Percentiles rank a stretch among this genome's conserved stretches.
These are phyloP conservation scores for Cynopterus brachyotis DNA, from an alignment of 2,113 vertebrate species.

Conservation along the genomic window DNA sequence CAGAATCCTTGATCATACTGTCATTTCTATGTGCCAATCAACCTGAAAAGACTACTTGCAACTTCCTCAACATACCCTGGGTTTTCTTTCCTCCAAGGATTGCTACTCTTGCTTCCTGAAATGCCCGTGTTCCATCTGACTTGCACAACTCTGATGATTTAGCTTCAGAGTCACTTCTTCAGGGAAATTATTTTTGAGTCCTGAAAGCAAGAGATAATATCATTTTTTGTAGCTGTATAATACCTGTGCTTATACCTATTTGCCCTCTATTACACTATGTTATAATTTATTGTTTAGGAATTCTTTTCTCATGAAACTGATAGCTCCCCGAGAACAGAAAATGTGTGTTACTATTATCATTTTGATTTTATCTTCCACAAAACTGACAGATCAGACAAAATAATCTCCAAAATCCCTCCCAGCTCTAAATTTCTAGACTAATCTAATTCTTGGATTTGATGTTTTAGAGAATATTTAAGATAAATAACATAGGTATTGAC, in stretches of 20 bases:
- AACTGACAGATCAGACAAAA: background rate
- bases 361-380: constrained; percentile 7
- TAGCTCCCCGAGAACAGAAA: background rate
- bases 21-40: background rate
- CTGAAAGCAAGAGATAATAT: background rate
- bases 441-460: constrained; percentile 9
- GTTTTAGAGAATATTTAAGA: background rate
- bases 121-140: background rate
- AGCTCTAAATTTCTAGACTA: constrained; percentile 1
- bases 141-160: background rate
- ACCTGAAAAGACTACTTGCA: background rate
- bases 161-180: background rate
- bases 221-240: background rate
- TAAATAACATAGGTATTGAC: background rate
- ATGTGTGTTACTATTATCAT: background rate
- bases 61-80: background rate
- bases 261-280: background rate
- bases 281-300: background rate
- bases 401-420: constrained; percentile 2
- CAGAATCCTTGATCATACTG: background rate
- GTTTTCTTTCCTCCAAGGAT: background rate
- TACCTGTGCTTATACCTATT: background rate
- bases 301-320: background rate
- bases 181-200: constrained; percentile 1
- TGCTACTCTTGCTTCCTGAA: background rate